These are phyloP conservation scores for Macrobrachium nipponense DNA, from an alignment of 1,140 invertebrate species.

Conservation along the genomic window DNA sequence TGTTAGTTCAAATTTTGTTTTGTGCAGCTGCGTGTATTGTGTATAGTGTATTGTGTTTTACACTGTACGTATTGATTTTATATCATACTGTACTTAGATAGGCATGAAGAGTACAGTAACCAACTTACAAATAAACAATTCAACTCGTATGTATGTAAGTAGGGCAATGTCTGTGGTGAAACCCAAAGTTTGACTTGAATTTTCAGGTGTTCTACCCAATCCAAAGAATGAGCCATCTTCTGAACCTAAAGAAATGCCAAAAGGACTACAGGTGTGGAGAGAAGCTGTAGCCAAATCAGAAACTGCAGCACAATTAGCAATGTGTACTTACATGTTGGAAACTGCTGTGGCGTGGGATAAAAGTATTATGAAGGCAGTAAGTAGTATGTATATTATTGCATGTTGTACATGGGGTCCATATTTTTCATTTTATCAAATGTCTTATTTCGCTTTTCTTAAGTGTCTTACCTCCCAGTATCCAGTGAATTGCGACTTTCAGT, in stretches of 20 bases:
- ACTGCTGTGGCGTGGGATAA: constrained; percentile 97
- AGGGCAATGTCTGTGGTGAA: no score
- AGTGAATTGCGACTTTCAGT: no score
- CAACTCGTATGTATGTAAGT: neutral
- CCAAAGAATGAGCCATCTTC: constrained; percentile 39
- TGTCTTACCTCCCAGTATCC: no score
- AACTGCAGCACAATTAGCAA: constrained; percentile 89
- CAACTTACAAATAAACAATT: no score
- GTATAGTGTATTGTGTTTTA: no score
- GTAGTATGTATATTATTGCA: constrained; percentile 70
- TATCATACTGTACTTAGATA: no score
- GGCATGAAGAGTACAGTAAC: no score
- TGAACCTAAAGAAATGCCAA: constrained; percentile 65
- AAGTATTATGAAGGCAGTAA: constrained; percentile 98
- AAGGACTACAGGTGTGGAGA: constrained; percentile 85
- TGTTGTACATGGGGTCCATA: neutral
- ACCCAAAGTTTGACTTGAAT: neutral
- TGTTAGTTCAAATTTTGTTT: no score
- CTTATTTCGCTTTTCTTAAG: no score
- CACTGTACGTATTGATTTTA: no score
- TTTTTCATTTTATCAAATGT: no score
- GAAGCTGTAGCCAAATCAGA: constrained; percentile 84
- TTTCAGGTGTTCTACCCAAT: constrained; percentile 38
- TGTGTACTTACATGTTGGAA: constrained; percentile 91
- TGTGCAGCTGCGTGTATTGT: no score